A percentile compares a stretch with the other conserved stretches of the same genome.
These are phyloP conservation scores for Colletes gigas DNA, from an alignment of 1,140 invertebrate species.

Conservation along the genomic window DNA sequence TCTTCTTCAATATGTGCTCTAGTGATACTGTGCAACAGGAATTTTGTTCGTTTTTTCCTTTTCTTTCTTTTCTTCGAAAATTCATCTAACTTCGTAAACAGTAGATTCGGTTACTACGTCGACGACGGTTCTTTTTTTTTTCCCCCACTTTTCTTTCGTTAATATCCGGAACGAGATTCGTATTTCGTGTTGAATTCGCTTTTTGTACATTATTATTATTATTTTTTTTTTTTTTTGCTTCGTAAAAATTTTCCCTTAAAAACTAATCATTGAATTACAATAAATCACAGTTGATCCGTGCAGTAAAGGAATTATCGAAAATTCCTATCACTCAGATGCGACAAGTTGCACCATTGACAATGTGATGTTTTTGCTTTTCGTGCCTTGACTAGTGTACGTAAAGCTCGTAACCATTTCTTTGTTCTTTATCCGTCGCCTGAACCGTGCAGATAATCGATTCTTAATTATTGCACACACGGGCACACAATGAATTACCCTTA, in stretches of 20 bases:
- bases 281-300: slow-evolving; percentile 70
- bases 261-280: slow-evolving; percentile 68
- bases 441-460: slow-evolving; percentile 59
- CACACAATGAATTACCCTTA: slow-evolving; percentile 45
- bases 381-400: slow-evolving; percentile 71
- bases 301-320: slow-evolving; percentile 64
- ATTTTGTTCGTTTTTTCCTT: slow-evolving; percentile 48
- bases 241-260: slow-evolving; percentile 66
- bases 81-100: not conserved
- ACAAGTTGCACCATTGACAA: slow-evolving; percentile 71
- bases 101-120: slow-evolving; percentile 8
- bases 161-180: slow-evolving; percentile 26
- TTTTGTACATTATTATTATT: slow-evolving; percentile 30
- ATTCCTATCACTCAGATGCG: slow-evolving; percentile 71
- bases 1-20: slow-evolving; percentile 66
- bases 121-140: not conserved
- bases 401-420: slow-evolving; percentile 67
- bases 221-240: slow-evolving; percentile 24
- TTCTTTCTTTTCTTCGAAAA: not conserved
- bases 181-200: slow-evolving; percentile 1
- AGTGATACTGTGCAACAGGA: slow-evolving; percentile 70
- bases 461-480: slow-evolving; percentile 63
- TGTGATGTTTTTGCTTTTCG: slow-evolving; percentile 68
- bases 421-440: slow-evolving; percentile 32
- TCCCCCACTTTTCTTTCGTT: not conserved